Conservation (phyloP, 1,140 invertebrate genomes). For the Lanistes nyassanus region DNA sequence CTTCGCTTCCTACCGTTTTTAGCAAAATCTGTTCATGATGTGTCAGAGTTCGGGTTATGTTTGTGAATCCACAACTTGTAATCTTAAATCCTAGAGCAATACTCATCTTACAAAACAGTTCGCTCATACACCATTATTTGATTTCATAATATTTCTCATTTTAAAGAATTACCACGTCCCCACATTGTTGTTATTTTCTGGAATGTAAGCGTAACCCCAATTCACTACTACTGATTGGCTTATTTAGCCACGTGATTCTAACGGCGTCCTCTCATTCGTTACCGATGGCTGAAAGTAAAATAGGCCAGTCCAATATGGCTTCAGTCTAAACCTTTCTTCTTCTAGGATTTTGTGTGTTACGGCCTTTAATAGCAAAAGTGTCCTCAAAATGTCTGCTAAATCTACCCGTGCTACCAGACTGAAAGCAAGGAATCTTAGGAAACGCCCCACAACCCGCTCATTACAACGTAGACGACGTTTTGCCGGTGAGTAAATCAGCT, state of each 20-base stretch:
- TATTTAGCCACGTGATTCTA: slow-evolving; percentile 45
- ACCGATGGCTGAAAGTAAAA: slow-evolving; percentile 37
- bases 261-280: slow-evolving; percentile 50
- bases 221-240: slow-evolving; percentile 44
- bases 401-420: slow-evolving; percentile 55
- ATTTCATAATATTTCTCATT: too few species aligned
- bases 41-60: slow-evolving; percentile 5
- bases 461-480: slow-evolving; percentile 35
- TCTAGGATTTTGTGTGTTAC: slow-evolving; percentile 27
- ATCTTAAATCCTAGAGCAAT: slow-evolving; percentile 12
- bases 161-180: too few species aligned
- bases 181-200: slow-evolving; percentile 9
- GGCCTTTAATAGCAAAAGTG: slow-evolving; percentile 3
- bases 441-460: slow-evolving; percentile 27
- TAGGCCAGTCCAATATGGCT: slow-evolving; percentile 59
- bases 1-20: slow-evolving; percentile 3
- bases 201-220: slow-evolving; percentile 11
- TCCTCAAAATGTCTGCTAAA: slow-evolving; percentile 54
- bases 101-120: not conserved
- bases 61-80: not conserved
- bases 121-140: too few species aligned
- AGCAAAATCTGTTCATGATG: slow-evolving; percentile 11
- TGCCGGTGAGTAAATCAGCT: slow-evolving; percentile 42
- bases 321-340: slow-evolving; percentile 35
- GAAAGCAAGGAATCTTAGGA: slow-evolving; percentile 51